phyloP scores from a whole-genome alignment of 1,140 invertebrate species.

The Trypoxylus dichotomus region DNA sequence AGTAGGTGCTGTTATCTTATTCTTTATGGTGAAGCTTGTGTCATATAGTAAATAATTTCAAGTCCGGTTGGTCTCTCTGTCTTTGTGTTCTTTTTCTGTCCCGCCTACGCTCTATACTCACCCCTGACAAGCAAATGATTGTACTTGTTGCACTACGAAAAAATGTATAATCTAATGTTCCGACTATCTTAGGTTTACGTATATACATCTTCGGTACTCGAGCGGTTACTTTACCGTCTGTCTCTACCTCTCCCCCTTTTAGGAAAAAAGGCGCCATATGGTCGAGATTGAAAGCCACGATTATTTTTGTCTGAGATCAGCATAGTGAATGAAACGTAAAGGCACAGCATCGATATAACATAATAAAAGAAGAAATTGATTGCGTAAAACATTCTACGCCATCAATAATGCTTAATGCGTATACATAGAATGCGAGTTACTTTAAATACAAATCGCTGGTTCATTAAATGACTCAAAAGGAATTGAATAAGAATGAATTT shows the following conservation, averaged over 20 bases:
- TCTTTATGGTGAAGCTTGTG: slow-evolving; percentile 1
- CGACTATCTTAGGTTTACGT: neutral
- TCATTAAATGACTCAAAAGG: too few relatives aligned
- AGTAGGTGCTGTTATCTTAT: slow-evolving; percentile 19
- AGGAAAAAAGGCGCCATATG: slow-evolving; percentile 9
- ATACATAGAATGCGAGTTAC: neutral
- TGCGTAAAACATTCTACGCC: neutral
- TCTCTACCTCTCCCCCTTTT: neutral
- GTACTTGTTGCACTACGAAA: neutral
- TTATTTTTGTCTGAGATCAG: neutral
- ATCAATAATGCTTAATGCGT: neutral
- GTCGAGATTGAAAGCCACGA: slow-evolving; percentile 12
- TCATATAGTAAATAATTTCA: slow-evolving; percentile 15
- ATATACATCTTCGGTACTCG: neutral
- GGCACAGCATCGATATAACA: neutral
- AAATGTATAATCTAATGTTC: slow-evolving; percentile 12
- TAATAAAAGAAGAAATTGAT: neutral
- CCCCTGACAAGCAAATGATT: slow-evolving; percentile 12
- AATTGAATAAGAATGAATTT: too few relatives aligned
- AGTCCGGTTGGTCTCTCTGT: neutral
- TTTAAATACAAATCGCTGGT: neutral
- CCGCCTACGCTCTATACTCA: neutral
- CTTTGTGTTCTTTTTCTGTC: neutral
- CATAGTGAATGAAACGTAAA: neutral
- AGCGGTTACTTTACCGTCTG: neutral